A percentile compares a stretch with the other conserved stretches of the same genome.
These are phyloP conservation scores for Sycobia sp. DNA, from an alignment of 1,140 invertebrate species.

Conservation along the genomic window DNA sequence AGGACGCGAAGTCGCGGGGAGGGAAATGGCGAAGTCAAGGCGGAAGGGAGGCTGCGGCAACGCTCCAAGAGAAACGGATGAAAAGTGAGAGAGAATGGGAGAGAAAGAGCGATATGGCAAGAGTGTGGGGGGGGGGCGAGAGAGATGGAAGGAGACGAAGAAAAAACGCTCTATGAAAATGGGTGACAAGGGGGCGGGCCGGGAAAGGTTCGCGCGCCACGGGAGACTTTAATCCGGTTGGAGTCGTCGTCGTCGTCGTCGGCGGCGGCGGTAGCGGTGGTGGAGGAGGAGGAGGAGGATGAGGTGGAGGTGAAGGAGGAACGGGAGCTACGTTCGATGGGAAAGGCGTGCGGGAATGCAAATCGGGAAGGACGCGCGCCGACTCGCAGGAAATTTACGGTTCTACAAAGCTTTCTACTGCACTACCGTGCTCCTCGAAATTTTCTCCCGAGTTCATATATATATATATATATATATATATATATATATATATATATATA, in stretches of 20 bases:
- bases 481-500: neutral
- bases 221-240: slow-evolving; percentile 23
- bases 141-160: no score
- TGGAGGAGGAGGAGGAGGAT: no score
- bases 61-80: neutral
- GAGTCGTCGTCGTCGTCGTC: slow-evolving; percentile 2
- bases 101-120: neutral
- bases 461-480: neutral
- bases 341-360: slow-evolving; percentile 25
- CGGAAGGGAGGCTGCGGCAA: neutral
- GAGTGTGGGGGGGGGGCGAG: no score
- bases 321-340: slow-evolving; percentile 6
- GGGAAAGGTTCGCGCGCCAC: neutral
- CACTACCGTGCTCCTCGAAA: neutral
- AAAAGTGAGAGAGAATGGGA: no score
- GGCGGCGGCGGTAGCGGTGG: no score
- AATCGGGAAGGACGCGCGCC: slow-evolving; percentile 15
- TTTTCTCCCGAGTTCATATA: neutral
- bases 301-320: no score
- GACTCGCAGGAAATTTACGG: slow-evolving; percentile 14
- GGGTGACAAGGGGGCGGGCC: neutral
- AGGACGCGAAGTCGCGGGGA: slow-evolving; percentile 33
- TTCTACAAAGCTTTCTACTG: slow-evolving; percentile 2
- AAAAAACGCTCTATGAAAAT: slow-evolving; percentile 15
- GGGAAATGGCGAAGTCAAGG: neutral